Evolutionary conservation across 2,888 invertebrate species (phyloP), one percentile per base, ranked within the genome.

Genomic region (Thereva nobilitata): DNA sequence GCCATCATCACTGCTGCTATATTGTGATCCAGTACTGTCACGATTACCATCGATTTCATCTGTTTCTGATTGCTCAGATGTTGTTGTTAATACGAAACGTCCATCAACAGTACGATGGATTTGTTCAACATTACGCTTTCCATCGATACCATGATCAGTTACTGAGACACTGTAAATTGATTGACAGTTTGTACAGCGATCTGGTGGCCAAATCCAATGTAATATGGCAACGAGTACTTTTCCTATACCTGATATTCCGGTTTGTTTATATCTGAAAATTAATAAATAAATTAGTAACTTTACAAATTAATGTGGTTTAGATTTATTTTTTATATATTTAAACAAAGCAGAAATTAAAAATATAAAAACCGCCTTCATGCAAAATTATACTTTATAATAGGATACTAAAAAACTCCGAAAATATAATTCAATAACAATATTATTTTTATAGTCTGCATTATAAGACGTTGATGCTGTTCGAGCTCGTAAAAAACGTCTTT

Each of bases 221-320:
- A 86, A 80, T 75, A 87, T 83, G 80, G 87, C 86, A 72, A 86
- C 84, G 74, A 88, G 83, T 75, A 89, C 86, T 82, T 86, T 90
- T 73, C 79, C 79, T 87, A 93, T 83, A 92, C 92, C 90, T 91
- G 93, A 91, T 93, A 93, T 89, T 93, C 93, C 86, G 92, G 92
- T 87, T 90, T 91, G 89, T 89, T 92, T 90, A 91, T 89, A 88
- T 92, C 92, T 93, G 64, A 38, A 9, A 67, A 38, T 10, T 35
- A 64, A 59, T 53, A 23, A n/a, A 35, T 50, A 12, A 47, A 49
- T 0, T 66, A 8, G 53, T 10, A 34, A 66, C 10, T 49, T 10
- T 10, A 7, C n/a, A 10, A 38, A 5, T 40, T 23, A 38, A 12
- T 50, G 5, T 12, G 50, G 6, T 38, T 23, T 12, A 7, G 34